phyloP scores from a whole-genome alignment of 2,888 invertebrate species.

The Aporophyla nigra region DNA sequence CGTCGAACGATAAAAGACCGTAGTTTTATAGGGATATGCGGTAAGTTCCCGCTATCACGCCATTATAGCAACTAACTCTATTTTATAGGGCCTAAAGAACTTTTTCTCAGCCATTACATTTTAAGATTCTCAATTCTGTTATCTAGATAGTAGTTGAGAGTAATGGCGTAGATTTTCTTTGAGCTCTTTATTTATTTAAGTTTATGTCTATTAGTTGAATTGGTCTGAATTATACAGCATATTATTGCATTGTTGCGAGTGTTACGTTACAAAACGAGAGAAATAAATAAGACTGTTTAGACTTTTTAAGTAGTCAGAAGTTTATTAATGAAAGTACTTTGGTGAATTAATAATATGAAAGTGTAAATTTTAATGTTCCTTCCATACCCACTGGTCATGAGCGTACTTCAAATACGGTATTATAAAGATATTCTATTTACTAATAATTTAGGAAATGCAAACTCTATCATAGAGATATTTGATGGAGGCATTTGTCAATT shows the following conservation, averaged over 20 bases:
- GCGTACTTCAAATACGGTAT: too few relatives aligned
- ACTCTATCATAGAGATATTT: too few relatives aligned
- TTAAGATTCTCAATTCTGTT: constrained; percentile 60
- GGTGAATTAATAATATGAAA: too few relatives aligned
- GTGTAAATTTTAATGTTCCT: too few relatives aligned
- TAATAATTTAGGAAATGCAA: too few relatives aligned
- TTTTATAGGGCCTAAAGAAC: constrained; percentile 64
- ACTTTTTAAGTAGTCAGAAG: not conserved
- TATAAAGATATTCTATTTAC: too few relatives aligned
- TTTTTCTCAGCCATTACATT: constrained; percentile 60
- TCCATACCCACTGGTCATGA: too few relatives aligned
- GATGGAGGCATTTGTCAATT: too few relatives aligned
- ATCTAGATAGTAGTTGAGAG: constrained; percentile 44
- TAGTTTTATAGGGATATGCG: constrained; percentile 71
- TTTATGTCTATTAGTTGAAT: constrained; percentile 30
- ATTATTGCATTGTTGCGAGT: constrained; percentile 24
- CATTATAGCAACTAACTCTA: constrained; percentile 66
- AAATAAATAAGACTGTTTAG: not conserved
- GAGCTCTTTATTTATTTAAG: constrained; percentile 40
- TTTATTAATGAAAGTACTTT: too few relatives aligned
- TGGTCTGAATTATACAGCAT: constrained; percentile 24
- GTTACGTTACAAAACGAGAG: not conserved
- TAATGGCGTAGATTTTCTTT: constrained; percentile 42
- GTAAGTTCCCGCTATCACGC: constrained; percentile 66
- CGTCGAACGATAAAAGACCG: constrained; percentile 83